A percentile compares a stretch with the other conserved stretches of the same genome.
phyloP scores from a whole-genome alignment of 2,888 invertebrate species.

The Branchellion lobata region DNA sequence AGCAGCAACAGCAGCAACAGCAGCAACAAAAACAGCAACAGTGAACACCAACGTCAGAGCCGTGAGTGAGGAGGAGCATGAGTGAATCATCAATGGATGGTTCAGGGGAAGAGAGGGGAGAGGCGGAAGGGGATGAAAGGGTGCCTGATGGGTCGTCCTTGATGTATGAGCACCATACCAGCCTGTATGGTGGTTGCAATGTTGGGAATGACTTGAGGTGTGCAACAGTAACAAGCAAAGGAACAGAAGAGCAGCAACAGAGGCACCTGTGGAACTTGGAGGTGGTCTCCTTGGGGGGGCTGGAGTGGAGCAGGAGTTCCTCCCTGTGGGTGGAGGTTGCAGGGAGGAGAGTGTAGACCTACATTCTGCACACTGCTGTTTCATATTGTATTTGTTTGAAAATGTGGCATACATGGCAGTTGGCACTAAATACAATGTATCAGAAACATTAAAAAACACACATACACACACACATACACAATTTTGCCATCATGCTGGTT shows the following conservation, averaged over 20 bases:
- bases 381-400: no score
- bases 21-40: conserved; percentile 7
- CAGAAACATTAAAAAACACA: no score
- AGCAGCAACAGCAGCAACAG: no score
- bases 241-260: no score
- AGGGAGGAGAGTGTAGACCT: no score
- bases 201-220: not conserved
- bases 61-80: conserved; percentile 78
- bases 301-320: not conserved
- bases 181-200: conserved; percentile 64
- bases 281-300: not conserved
- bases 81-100: conserved; percentile 62
- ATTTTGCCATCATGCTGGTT: conserved; percentile 55
- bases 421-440: no score
- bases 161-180: conserved; percentile 91
- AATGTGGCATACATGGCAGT: no score
- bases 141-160: conserved; percentile 62
- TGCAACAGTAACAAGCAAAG: no score
- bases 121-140: not conserved
- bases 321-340: no score
- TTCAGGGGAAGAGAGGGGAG: not conserved
- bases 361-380: no score
- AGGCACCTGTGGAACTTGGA: conserved; percentile 6
- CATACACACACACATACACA: conserved; percentile 58
- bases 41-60: conserved; percentile 64